Conservation (phyloP, 2,797 vertebrate genomes). For the Acanthurus leucopareius region DNA sequence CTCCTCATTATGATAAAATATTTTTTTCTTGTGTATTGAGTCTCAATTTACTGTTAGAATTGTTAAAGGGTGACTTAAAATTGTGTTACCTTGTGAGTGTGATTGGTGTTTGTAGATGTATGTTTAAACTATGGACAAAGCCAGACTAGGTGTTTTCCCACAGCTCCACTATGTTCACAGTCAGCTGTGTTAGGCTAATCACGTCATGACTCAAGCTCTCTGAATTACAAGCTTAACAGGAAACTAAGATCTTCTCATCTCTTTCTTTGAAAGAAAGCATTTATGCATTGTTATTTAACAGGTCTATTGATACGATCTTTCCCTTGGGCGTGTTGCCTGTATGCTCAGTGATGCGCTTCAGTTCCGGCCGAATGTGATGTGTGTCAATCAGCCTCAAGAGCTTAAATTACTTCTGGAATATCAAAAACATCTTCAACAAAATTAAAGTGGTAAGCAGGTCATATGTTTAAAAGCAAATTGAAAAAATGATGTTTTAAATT, state of each 20-base stretch:
- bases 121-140: not conserved
- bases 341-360: constrained; percentile 34
- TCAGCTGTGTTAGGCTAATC: no score
- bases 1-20: no score
- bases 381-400: constrained; percentile 47
- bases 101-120: not conserved
- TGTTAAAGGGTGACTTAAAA: no score
- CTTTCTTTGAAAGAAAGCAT: not conserved
- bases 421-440: constrained; percentile 20
- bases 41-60: no score
- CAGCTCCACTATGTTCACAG: not conserved
- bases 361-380: constrained; percentile 26
- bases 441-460: constrained; percentile 25
- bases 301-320: not conserved
- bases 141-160: no score
- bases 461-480: not conserved
- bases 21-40: no score
- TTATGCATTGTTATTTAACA: not conserved
- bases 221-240: not conserved
- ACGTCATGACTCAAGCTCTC: not conserved
- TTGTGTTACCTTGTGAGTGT: not conserved
- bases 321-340: constrained; percentile 24
- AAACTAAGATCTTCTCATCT: no score
- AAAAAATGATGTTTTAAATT: not conserved
- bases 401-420: constrained; percentile 26